These are phyloP conservation scores for Brachionus koreanus DNA, from an alignment of 1,140 invertebrate species.

Conservation along the genomic window DNA sequence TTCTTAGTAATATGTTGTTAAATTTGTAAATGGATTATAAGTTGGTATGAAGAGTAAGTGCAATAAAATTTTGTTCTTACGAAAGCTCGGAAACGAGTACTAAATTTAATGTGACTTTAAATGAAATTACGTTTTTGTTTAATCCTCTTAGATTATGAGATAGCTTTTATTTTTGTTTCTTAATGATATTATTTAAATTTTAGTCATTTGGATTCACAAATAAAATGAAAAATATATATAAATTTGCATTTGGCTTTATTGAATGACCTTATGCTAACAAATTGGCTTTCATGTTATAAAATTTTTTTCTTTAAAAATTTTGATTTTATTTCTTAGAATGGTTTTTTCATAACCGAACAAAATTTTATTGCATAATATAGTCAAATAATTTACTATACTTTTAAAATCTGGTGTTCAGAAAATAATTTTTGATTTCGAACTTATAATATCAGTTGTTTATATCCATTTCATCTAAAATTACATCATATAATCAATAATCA, in stretches of 20 bases:
- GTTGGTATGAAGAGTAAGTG: not conserved
- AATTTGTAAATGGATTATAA: constrained; percentile 4
- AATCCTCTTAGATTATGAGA: constrained; percentile 7
- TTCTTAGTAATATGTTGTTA: constrained; percentile 4
- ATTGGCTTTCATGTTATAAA: not conserved
- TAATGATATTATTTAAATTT: constrained; percentile 12
- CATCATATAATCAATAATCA: not conserved
- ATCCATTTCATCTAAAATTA: not conserved
- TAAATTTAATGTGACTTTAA: constrained; percentile 5
- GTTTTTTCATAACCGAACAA: too few species aligned
- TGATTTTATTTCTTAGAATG: too few species aligned
- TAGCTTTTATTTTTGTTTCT: not conserved
- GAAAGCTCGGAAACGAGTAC: not conserved
- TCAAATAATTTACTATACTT: not conserved
- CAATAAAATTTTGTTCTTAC: not conserved
- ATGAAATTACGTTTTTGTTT: not conserved
- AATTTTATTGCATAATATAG: not conserved
- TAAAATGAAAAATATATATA: not conserved
- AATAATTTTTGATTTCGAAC: not conserved
- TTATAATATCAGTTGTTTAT: not conserved
- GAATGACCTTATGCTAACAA: not conserved
- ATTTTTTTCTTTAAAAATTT: not conserved
- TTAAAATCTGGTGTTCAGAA: not conserved
- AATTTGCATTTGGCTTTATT: not conserved
- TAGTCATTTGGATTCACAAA: not conserved